These are phyloP conservation scores for Contarinia nasturtii DNA, from an alignment of 1,140 invertebrate genomes.

Conservation along the genomic window DNA sequence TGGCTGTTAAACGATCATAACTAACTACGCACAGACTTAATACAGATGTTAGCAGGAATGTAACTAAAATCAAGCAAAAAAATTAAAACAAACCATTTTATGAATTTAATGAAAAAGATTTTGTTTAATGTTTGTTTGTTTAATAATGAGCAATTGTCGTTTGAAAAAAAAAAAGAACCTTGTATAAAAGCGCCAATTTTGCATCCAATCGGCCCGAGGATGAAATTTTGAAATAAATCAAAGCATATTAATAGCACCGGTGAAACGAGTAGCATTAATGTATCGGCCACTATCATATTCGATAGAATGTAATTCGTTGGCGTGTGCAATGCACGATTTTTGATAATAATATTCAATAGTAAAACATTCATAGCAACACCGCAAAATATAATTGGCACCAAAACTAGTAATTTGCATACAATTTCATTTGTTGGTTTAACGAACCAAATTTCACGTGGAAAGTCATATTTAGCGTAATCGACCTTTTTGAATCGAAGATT, in stretches of 20 bases:
- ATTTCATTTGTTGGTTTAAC: slow-evolving; percentile 34
- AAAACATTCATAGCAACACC: slow-evolving; percentile 53
- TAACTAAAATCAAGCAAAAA: slow-evolving; percentile 25
- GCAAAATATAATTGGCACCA: slow-evolving; percentile 38
- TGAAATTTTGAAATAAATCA: slow-evolving; percentile 55
- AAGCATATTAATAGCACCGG: slow-evolving; percentile 48
- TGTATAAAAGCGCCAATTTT: slow-evolving; percentile 46
- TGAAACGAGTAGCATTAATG: slow-evolving; percentile 51
- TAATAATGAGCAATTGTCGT: no score
- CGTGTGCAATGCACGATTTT: slow-evolving; percentile 45
- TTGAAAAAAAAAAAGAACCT: slow-evolving; percentile 19
- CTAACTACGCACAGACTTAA: slow-evolving; percentile 60
- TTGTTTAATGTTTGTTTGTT: no score
- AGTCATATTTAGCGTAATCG: slow-evolving; percentile 24
- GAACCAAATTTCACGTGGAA: slow-evolving; percentile 40
- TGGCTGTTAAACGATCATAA: slow-evolving; percentile 62
- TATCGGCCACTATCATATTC: slow-evolving; percentile 59
- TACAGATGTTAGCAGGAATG: slow-evolving; percentile 47
- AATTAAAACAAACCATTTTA: neutral
- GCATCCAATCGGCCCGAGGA: slow-evolving; percentile 46
- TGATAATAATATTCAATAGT: slow-evolving; percentile 44
- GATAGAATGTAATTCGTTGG: slow-evolving; percentile 61
- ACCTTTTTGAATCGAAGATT: slow-evolving; percentile 11
- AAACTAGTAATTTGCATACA: slow-evolving; percentile 33
- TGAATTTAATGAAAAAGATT: neutral